Conservation (phyloP, 1,140 invertebrate genomes). For the Catajapyx aquilonaris region DNA sequence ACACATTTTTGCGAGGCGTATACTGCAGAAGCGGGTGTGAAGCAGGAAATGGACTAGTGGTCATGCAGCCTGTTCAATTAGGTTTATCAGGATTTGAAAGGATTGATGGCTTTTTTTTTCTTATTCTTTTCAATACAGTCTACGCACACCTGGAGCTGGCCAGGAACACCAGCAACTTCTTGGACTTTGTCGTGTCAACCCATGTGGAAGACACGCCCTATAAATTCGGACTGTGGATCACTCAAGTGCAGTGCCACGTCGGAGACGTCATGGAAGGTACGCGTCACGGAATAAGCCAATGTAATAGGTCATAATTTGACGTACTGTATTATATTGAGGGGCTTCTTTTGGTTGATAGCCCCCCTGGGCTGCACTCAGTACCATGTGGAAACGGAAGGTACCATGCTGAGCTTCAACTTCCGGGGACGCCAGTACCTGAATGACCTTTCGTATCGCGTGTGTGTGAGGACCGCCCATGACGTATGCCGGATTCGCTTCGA, state of each 20-base stretch:
- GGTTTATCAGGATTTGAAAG: background rate
- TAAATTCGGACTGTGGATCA: too few species aligned
- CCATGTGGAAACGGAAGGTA: conserved; percentile 11
- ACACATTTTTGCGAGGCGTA: background rate
- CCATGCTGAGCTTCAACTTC: conserved; percentile 16
- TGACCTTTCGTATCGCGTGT: conserved; percentile 14
- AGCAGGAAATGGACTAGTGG: background rate
- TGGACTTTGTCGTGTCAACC: background rate
- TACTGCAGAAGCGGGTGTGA: background rate
- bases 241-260: too few species aligned
- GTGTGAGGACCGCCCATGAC: conserved; percentile 11
- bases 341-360: too few species aligned
- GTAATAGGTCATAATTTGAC: too few species aligned
- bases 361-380: conserved; percentile 17
- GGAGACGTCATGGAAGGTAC: too few species aligned
- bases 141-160: background rate
- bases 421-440: conserved; percentile 14
- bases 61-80: background rate
- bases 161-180: background rate
- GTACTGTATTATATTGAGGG: too few species aligned
- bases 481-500: conserved; percentile 11
- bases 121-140: background rate
- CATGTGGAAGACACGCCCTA: too few species aligned
- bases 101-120: background rate
- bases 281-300: too few species aligned